phyloP scores from a whole-genome alignment of 2,888 invertebrate genomes.

The Noctua pronuba region DNA sequence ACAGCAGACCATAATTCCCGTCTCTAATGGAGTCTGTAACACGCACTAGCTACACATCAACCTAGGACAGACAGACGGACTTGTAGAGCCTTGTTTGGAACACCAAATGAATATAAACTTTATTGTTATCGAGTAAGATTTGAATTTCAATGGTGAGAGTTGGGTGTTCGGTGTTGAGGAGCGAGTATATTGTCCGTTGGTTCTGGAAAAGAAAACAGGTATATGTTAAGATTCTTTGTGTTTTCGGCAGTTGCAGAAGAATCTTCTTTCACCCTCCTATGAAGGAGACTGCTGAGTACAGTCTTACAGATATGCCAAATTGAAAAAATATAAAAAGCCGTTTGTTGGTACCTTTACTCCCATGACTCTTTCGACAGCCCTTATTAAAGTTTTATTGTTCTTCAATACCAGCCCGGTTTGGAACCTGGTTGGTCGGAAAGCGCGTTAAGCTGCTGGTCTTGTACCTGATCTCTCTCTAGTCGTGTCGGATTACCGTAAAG shows the following conservation, averaged over 20 bases:
- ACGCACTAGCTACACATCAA: slow-evolving; percentile 86
- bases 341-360: background rate
- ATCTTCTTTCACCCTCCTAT: background rate
- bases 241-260: background rate
- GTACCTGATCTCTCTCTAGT: no score
- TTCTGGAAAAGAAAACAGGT: background rate
- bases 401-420: background rate
- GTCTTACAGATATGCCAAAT: slow-evolving; percentile 51
- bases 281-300: slow-evolving; percentile 28
- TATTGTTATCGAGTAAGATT: slow-evolving; percentile 63
- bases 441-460: no score
- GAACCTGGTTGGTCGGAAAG: no score
- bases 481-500: no score
- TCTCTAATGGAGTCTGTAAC: slow-evolving; percentile 85
- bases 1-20: slow-evolving; percentile 83
- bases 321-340: background rate
- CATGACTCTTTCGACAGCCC: no score
- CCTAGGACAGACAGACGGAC: slow-evolving; percentile 78
- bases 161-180: slow-evolving; percentile 65
- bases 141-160: slow-evolving; percentile 46
- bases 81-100: slow-evolving; percentile 57
- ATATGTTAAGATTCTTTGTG: background rate
- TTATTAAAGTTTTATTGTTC: background rate
- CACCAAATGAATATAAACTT: slow-evolving; percentile 69
- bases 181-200: slow-evolving; percentile 55